Base-by-base conservation (phyloP, 2,113 vertebrate species). In the Upupa epops region DNA sequence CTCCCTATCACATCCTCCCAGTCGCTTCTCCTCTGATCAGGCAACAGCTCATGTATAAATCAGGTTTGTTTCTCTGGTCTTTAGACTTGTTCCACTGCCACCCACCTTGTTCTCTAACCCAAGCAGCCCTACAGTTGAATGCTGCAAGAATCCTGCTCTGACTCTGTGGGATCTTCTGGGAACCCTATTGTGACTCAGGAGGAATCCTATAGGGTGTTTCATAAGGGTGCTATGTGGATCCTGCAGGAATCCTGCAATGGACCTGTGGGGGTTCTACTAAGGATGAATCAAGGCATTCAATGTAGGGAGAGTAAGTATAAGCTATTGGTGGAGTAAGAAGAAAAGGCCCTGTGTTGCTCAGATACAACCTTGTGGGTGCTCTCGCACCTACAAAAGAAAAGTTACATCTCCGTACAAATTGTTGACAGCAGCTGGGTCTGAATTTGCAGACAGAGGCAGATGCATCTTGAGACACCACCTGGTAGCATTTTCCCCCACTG, bases 11-110 rank as follows among this genome's bases (percentile, higher is more conserved):
- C 89, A 89, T 64, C 13, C 66, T 92, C 58, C 45, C 52, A 61
- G 49, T 46, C 2, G 0, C 78, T 87, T 75, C 59, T 80, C 25
- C 31, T 89, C 9, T 0, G 59, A 89, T 82, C 71, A 75, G 55
- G 63, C 71, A 82, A 46, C 34, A 82, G 63, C 17, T 32, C 58
- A 51, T 32, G n/a, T 84, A 93, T 88, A 94, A 73, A 93, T 93
- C 83, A 93, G 71, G 45, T 87, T 88, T 92, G 32, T 93, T 96
- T 88, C 59, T 42, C 37, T 86, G 77, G 65, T 86, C 80, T 88
- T 75, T 82, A 90, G 88, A 95, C 37, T 69, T 91, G 65, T 91
- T 84, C 69, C 1, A 11, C 58, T 54, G 74, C 20, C 40, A 68
- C 40, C 40, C 40, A n/a, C n/a, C n/a, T n/a, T n/a, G n/a, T 76